Conservation (phyloP, 2,888 invertebrate species). For the Platycnemis pennipes region DNA sequence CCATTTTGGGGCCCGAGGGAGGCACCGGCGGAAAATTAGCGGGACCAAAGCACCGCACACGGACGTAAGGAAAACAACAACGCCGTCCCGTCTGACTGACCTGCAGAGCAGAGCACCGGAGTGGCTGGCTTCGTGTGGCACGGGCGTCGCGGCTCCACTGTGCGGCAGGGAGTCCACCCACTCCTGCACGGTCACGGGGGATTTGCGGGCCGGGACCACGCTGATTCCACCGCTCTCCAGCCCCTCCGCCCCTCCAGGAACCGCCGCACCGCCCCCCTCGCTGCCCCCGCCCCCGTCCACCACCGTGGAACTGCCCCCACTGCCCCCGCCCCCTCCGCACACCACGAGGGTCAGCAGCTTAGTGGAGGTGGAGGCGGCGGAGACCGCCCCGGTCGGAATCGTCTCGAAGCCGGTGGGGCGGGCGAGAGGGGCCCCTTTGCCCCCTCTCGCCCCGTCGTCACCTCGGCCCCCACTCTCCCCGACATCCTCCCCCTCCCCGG, state of each 20-base stretch:
- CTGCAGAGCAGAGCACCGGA: constrained; percentile 69
- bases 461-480: constrained; percentile 77
- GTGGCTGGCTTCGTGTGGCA: constrained; percentile 49
- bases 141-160: constrained; percentile 38
- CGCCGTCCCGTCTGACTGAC: constrained; percentile 67
- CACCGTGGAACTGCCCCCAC: constrained; percentile 77
- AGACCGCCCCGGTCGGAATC: constrained; percentile 70
- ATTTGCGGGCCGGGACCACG: constrained; percentile 82
- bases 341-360: constrained; percentile 77
- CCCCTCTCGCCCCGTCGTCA: constrained; percentile 75
- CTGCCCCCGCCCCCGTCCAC: constrained; percentile 74
- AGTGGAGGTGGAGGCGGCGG: constrained; percentile 73
- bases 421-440: background rate
- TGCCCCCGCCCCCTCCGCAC: constrained; percentile 78
- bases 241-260: constrained; percentile 72
- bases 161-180: constrained; percentile 87
- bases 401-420: constrained; percentile 73
- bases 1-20: background rate
- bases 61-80: too few relatives aligned
- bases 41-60: too few relatives aligned
- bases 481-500: constrained; percentile 74
- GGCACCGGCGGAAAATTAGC: background rate
- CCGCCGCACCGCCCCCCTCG: constrained; percentile 66
- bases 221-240: constrained; percentile 77
- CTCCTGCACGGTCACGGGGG: constrained; percentile 85